Evolutionary conservation across 1,140 invertebrate species (phyloP), one percentile per base, ranked within the genome.

Genomic region (Oryctes rhinoceros): DNA sequence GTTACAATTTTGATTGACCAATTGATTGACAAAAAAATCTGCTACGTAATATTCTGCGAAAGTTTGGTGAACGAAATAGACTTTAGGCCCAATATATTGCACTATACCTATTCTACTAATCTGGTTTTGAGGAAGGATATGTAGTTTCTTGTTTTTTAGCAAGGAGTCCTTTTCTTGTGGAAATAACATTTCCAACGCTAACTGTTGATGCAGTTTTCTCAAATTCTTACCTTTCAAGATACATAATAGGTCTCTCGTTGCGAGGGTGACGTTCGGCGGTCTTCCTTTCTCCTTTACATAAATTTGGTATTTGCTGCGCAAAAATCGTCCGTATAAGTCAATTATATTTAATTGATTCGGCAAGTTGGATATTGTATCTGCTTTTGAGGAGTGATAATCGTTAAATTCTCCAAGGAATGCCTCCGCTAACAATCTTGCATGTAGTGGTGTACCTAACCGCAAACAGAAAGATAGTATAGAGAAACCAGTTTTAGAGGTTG

Each of bases 41-140:
- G 65, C 65, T 35, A 24, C 65, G 35, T 71, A 71, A 30, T 71
- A 71, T 15, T 30, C 65, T 10, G 65, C 65, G 13, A 71, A 71
- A 15, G 65, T 71, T 4, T 24, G 20, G 37, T 71, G 65, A 24
- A 11, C 35, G 24, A 71, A 71, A 35, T 35, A 24, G 3, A 37
- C 9, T 24, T 15, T 71, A 1, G 20, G 1, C 6, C 18, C 53
- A 5, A 37, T 13, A 4, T 71, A 71, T 71, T 71, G 65, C 11
- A 71, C 65, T 30, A 71, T 35, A 4, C 65, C 65, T 9, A 71
- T 30, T 15, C 65, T 71, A 15, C 35, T 71, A 10, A 71, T 18
- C 10, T 71, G 20, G 11, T 71, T 30, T 2, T 30, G 65, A 3
- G 24, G 15, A 37, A 71, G 65, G 6, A 4, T 2, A 35, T 71